Conservation (phyloP, 2,797 vertebrate genomes). For the Amazonetta brasiliensis region DNA sequence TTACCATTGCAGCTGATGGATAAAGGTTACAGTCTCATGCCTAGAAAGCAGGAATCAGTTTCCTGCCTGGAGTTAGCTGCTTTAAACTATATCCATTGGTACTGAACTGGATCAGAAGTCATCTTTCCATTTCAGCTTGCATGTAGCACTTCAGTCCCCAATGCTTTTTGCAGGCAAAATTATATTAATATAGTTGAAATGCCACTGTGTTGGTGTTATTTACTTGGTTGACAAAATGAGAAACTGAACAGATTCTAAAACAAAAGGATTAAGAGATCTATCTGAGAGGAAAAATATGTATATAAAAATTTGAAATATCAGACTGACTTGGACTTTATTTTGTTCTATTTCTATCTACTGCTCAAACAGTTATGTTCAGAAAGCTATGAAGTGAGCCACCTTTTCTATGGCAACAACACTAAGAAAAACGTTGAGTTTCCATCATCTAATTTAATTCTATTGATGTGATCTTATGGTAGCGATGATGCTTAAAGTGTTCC, state of each 20-base stretch:
- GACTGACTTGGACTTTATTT: background rate
- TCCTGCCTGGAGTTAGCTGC: background rate
- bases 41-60: background rate
- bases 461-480: slow-evolving; percentile 29
- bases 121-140: background rate
- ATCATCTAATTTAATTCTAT: slow-evolving; percentile 45
- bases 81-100: background rate
- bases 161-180: background rate
- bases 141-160: background rate
- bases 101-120: background rate
- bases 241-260: slow-evolving; percentile 5
- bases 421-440: slow-evolving; percentile 56
- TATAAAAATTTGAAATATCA: background rate
- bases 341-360: slow-evolving; percentile 19
- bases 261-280: background rate
- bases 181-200: background rate
- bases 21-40: background rate
- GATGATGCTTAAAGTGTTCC: slow-evolving; percentile 39
- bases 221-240: background rate
- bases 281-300: too few species aligned
- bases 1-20: background rate
- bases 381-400: slow-evolving; percentile 28
- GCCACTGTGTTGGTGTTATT: background rate
- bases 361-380: slow-evolving; percentile 36
- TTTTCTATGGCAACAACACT: slow-evolving; percentile 72